These are phyloP conservation scores for Blastobasis adustella DNA, from an alignment of 2,888 invertebrate species.

Conservation along the genomic window DNA sequence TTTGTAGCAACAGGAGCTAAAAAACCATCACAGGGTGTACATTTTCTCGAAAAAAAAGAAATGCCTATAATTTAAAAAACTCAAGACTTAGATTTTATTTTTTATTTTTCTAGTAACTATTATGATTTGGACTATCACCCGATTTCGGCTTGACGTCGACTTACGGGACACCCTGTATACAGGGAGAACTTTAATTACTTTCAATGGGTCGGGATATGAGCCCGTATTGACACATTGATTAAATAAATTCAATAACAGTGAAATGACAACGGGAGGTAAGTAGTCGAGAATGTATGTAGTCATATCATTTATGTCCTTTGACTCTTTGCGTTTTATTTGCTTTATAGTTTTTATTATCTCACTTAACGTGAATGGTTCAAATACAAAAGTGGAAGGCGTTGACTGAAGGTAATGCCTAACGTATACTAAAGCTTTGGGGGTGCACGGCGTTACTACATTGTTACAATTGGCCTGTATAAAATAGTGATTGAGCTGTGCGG, in stretches of 20 bases:
- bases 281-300: constrained; percentile 1
- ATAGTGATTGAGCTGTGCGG: background rate
- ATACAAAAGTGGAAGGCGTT: background rate
- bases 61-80: too few relatives aligned
- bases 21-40: too few relatives aligned
- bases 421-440: background rate
- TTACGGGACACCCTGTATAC: too few relatives aligned
- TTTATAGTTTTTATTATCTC: background rate
- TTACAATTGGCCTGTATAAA: background rate
- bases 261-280: background rate
- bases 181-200: constrained; percentile 2
- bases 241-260: background rate
- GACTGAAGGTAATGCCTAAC: background rate
- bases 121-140: too few relatives aligned
- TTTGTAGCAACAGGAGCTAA: too few relatives aligned
- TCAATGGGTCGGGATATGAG: background rate
- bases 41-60: too few relatives aligned
- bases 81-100: too few relatives aligned
- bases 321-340: constrained; percentile 2
- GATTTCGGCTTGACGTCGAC: too few relatives aligned
- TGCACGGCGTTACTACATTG: background rate
- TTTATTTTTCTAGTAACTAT: too few relatives aligned
- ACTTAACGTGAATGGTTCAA: background rate
- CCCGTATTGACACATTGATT: background rate
- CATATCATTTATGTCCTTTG: constrained; percentile 4